Percentiles rank a stretch among this genome's conserved stretches.
Conservation (phyloP, 2,888 invertebrate species). For the Ceramica pisi region DNA sequence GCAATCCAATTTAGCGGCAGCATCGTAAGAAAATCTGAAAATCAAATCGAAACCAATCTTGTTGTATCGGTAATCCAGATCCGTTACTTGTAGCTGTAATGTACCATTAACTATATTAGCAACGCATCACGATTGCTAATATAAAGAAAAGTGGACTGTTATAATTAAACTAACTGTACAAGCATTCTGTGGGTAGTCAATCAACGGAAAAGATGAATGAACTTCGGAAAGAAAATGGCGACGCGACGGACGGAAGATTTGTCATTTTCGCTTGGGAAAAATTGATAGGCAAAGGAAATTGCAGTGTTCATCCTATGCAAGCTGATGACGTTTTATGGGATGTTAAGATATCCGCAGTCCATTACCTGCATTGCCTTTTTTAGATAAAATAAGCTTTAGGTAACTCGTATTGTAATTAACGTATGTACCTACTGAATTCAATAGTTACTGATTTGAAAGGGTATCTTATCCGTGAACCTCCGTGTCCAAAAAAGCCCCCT, state of each 20-base stretch:
- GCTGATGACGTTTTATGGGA: slow-evolving; percentile 48
- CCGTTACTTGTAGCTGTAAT: slow-evolving; percentile 54
- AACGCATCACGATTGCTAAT: slow-evolving; percentile 52
- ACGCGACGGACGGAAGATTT: slow-evolving; percentile 31
- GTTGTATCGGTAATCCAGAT: slow-evolving; percentile 15
- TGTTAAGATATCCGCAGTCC: slow-evolving; percentile 63
- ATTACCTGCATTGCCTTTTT: not conserved
- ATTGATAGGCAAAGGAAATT: slow-evolving; percentile 43
- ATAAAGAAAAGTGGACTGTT: slow-evolving; percentile 38
- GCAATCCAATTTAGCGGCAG: not conserved
- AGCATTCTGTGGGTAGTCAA: slow-evolving; percentile 39
- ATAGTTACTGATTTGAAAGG: not conserved
- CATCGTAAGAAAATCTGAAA: not conserved
- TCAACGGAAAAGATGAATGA: slow-evolving; percentile 50
- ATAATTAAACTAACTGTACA: slow-evolving; percentile 59
- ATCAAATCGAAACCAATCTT: slow-evolving; percentile 16
- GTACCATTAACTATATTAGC: slow-evolving; percentile 33
- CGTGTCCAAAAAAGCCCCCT: too few relatives aligned
- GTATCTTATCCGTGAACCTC: not conserved
- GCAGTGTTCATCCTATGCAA: slow-evolving; percentile 4
- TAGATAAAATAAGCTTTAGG: not conserved
- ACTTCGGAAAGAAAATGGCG: slow-evolving; percentile 51
- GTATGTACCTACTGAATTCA: not conserved
- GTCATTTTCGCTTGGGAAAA: slow-evolving; percentile 4
- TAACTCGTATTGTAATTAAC: not conserved